phyloP scores from a whole-genome alignment of 2,888 invertebrate species.

The Ctenicera cuprea region DNA sequence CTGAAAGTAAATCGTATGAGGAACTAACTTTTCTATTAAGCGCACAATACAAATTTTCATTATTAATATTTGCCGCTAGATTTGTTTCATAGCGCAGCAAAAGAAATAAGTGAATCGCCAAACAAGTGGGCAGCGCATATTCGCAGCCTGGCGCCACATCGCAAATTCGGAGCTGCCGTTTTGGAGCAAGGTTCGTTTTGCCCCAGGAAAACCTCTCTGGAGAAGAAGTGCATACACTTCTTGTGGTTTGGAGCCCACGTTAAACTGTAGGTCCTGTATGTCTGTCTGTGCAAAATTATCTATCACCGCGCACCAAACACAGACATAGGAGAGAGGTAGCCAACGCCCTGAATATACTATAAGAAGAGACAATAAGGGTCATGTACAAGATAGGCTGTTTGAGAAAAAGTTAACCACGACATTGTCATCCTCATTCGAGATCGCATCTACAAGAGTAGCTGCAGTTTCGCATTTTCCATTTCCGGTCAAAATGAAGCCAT shows the following conservation, averaged over 20 bases:
- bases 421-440: not conserved
- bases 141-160: not conserved
- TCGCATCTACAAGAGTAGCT: not conserved
- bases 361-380: slow-evolving; percentile 1
- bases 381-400: not conserved
- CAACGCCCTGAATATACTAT: too few relatives aligned
- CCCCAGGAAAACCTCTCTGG: too few relatives aligned
- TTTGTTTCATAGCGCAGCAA: not conserved
- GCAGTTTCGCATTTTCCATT: too few relatives aligned
- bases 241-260: too few relatives aligned
- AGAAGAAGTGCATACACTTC: too few relatives aligned
- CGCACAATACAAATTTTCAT: not conserved
- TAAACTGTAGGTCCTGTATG: too few relatives aligned
- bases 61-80: not conserved
- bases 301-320: too few relatives aligned
- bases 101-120: not conserved
- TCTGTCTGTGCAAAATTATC: too few relatives aligned
- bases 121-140: too few relatives aligned
- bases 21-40: not conserved
- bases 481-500: too few relatives aligned
- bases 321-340: too few relatives aligned
- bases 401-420: not conserved
- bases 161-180: not conserved
- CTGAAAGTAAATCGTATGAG: not conserved
- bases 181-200: not conserved